These are phyloP conservation scores for Sardina pilchardus DNA, from an alignment of 2,113 vertebrate species.

Conservation along the genomic window DNA sequence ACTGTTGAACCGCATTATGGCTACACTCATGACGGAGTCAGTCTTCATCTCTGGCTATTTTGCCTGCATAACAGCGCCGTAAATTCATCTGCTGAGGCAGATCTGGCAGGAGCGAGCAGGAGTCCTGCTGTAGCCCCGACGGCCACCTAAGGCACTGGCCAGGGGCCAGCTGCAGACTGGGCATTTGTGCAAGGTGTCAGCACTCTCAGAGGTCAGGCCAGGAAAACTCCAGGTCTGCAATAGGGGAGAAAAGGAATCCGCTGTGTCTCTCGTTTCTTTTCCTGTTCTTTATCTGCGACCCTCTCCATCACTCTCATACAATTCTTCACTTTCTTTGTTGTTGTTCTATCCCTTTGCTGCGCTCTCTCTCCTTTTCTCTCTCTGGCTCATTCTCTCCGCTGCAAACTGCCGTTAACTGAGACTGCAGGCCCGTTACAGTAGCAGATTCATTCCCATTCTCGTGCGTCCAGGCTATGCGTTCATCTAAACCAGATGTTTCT, in stretches of 20 bases:
- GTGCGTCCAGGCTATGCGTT: neutral
- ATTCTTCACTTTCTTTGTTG: neutral
- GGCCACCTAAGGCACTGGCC: constrained; percentile 10
- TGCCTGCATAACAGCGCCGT: neutral
- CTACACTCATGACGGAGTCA: neutral
- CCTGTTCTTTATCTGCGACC: neutral
- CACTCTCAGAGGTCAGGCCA: neutral
- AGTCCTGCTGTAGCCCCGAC: neutral
- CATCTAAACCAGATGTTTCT: constrained; percentile 42
- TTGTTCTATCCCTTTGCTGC: neutral
- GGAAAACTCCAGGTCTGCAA: neutral
- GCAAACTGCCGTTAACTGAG: neutral
- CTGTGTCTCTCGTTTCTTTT: neutral
- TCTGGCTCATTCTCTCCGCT: neutral
- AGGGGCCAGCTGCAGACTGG: neutral
- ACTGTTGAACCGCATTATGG: neutral
- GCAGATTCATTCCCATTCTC: constrained; percentile 19
- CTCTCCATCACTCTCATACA: neutral
- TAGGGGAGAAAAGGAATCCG: neutral
- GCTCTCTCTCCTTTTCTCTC: neutral
- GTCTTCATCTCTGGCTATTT: neutral
- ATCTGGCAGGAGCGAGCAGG: neutral
- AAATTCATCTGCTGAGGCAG: neutral
- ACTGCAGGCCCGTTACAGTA: constrained; percentile 23
- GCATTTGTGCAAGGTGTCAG: neutral